These are phyloP conservation scores for Heliothis subflexa DNA, from an alignment of 1,140 invertebrate species.

Conservation along the genomic window DNA sequence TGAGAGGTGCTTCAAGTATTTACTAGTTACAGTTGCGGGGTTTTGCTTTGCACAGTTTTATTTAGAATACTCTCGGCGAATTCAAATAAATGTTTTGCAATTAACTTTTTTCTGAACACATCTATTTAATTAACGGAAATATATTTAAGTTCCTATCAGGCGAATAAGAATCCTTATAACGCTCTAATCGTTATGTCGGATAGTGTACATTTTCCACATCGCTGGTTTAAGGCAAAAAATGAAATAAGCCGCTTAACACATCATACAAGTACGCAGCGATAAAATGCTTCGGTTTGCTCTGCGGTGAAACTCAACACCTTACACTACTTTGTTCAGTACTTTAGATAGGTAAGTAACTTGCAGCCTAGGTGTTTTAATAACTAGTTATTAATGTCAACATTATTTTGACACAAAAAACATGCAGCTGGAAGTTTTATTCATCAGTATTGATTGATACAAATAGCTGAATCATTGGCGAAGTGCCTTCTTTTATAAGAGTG, in stretches of 20 bases:
- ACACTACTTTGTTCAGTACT: too few species aligned
- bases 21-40: conserved; percentile 25
- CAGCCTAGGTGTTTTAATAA: too few species aligned
- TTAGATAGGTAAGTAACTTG: too few species aligned
- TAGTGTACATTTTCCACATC: too few species aligned
- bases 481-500: background rate
- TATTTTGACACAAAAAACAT: too few species aligned
- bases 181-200: too few species aligned
- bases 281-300: background rate
- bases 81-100: conserved; percentile 22
- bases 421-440: too few species aligned
- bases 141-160: background rate
- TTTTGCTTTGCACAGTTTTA: conserved; percentile 12
- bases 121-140: background rate
- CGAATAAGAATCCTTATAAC: too few species aligned
- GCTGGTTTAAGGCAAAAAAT: background rate
- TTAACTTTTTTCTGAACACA: conserved; percentile 11
- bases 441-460: background rate
- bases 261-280: background rate
- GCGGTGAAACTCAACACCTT: background rate
- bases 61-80: conserved; percentile 19
- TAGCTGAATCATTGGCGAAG: background rate
- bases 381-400: too few species aligned
- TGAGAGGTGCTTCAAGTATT: conserved; percentile 34
- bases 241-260: conserved; percentile 35